Evolutionary conservation across 2,888 invertebrate species (phyloP), one percentile per base, ranked within the genome.

Genomic region (Dexiosoma caninum): DNA sequence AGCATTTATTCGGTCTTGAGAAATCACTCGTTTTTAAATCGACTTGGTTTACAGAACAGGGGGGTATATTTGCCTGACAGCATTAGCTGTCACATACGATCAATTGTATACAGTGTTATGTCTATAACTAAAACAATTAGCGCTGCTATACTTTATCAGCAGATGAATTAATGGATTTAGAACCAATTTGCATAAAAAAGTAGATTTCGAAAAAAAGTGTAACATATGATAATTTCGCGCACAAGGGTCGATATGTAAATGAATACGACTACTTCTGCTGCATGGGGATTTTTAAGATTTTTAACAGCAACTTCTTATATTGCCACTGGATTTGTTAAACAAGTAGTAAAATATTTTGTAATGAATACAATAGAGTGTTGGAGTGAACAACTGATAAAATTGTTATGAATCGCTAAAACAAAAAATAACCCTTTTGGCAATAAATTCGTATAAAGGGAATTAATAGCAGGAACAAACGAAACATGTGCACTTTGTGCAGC

Each of bases 251-350:
- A 27, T 21, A 49, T 53, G 32, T 35, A 62, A 62, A 70, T 59
- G 27, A 44, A 57, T 59, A 57, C 12, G n/a, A 19, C 46, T 10
- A 10, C 37, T 19, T 53, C 10, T 30, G 16, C 37, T 42, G 14
- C 21, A 42, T 19, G 27, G 37, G 67, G 37, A 62, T 67, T 77
- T n/a, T 49, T 64, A 76, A 76, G 71, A 67, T 71, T 60, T 42
- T 19, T 30, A 10, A 9, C 51, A 70, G 27, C 27, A 27, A 57
- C 35, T 53, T 53, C 72, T 57, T 67, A 30, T 42, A 62, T 30
- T 72, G 76, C 80, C 72, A 81, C 81, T 77, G 81, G 72, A 69
- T 80, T 75, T 75, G 27, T 44, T 21, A 59, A 37, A 64, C 23
- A 42, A 55, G 44, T 46, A 27, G 49, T 70, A 51, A 66, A 74